These are phyloP conservation scores for Malthinus flaveolus DNA, from an alignment of 2,888 invertebrate genomes.

Conservation along the genomic window DNA sequence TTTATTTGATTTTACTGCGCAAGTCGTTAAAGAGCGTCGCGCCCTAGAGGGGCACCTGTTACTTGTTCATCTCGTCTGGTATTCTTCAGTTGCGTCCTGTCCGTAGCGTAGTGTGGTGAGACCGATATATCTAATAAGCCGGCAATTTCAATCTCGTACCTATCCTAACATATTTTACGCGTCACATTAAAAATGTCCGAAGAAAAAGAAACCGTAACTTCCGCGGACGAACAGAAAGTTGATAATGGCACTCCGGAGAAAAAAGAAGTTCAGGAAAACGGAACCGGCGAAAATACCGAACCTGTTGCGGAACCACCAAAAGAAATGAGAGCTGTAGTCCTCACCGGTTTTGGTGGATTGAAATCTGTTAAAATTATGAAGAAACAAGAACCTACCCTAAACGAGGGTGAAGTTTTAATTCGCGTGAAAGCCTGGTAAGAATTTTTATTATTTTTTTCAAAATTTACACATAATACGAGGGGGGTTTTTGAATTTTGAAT, in stretches of 20 bases:
- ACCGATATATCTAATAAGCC: neutral
- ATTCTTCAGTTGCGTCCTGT: constrained; percentile 4
- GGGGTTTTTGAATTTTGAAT: too few species aligned
- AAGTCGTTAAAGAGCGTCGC: constrained; percentile 45
- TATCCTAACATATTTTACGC: constrained; percentile 13
- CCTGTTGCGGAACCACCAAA: constrained; percentile 61
- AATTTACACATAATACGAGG: neutral
- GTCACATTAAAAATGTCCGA: constrained; percentile 39
- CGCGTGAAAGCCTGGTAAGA: constrained; percentile 87
- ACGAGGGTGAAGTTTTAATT: constrained; percentile 78
- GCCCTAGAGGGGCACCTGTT: constrained; percentile 50
- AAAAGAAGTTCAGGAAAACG: constrained; percentile 52
- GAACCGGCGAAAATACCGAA: constrained; percentile 52
- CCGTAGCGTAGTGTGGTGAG: neutral
- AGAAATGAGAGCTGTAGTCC: constrained; percentile 83
- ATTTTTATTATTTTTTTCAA: neutral
- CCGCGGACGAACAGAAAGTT: constrained; percentile 41
- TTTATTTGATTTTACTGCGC: constrained; percentile 36
- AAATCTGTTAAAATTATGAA: constrained; percentile 83
- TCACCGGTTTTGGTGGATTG: constrained; percentile 83
- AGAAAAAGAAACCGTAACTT: constrained; percentile 39
- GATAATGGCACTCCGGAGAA: constrained; percentile 35
- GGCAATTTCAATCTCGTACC: constrained; percentile 12
- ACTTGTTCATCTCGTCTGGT: constrained; percentile 32
- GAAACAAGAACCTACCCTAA: constrained; percentile 73